phyloP scores from a whole-genome alignment of 2,797 vertebrate species.

The Ficedula albicollis region DNA sequence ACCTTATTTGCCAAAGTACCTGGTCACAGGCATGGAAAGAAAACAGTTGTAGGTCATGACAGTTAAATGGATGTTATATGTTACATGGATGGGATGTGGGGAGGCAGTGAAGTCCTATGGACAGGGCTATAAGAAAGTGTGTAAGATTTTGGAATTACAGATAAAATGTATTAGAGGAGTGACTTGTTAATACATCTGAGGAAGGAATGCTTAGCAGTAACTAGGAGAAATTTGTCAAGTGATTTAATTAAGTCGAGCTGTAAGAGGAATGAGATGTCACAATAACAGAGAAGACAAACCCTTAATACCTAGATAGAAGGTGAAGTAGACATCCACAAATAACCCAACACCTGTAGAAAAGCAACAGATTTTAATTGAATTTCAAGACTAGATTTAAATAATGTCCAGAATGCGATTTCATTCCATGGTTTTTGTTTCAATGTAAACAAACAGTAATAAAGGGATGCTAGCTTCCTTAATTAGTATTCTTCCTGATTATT shows the following conservation, averaged over 20 bases:
- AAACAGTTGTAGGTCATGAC: neutral
- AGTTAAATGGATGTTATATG: neutral
- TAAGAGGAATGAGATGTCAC: neutral
- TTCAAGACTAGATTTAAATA: neutral
- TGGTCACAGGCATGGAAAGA: neutral
- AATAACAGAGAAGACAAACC: neutral
- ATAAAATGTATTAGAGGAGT: neutral
- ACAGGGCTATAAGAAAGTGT: neutral
- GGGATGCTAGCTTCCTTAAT: neutral
- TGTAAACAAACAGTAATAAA: neutral
- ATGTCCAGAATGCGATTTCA: rapidly evolving
- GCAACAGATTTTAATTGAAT: neutral
- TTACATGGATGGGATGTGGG: neutral
- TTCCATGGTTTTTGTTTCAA: neutral
- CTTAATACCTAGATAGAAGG: neutral
- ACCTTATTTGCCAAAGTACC: neutral
- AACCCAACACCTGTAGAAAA: neutral
- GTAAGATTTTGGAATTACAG: neutral
- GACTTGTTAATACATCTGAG: neutral
- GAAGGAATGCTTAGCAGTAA: neutral
- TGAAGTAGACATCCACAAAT: neutral
- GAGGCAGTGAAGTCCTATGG: neutral
- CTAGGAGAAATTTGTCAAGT: neutral
- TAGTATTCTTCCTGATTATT: neutral
- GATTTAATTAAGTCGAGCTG: neutral